A percentile compares a stretch with the other conserved stretches of the same genome.
These are phyloP conservation scores for Polypedilum vanderplanki DNA, from an alignment of 1,140 invertebrate species.

Conservation along the genomic window DNA sequence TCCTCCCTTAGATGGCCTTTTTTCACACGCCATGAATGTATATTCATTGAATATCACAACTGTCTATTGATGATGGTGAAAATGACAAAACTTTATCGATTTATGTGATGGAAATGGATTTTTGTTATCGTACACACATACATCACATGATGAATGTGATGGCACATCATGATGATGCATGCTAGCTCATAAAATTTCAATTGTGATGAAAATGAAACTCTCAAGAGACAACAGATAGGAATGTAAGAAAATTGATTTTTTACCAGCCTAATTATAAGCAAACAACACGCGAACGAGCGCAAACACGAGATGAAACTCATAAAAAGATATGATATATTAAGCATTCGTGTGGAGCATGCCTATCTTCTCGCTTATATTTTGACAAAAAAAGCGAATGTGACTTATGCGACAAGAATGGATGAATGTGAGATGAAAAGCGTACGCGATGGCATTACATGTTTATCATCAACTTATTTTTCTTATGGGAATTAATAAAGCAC, in stretches of 20 bases:
- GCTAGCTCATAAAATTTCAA: not conserved
- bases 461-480: not conserved
- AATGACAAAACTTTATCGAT: conserved; percentile 2
- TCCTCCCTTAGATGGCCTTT: not conserved
- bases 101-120: not conserved
- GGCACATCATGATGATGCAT: not conserved
- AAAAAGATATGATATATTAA: not conserved
- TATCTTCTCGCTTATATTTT: not conserved
- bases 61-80: too few species aligned
- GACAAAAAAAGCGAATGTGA: not conserved
- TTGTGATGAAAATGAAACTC: not conserved
- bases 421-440: not conserved
- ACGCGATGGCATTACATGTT: not conserved
- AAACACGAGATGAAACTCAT: not conserved
- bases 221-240: not conserved
- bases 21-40: too few species aligned
- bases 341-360: not conserved
- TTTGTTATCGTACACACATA: not conserved
- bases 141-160: not conserved
- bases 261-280: not conserved
- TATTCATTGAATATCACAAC: too few species aligned
- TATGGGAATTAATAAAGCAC: not conserved
- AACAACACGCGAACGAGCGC: not conserved
- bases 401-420: too few species aligned
- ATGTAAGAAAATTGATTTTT: not conserved